Percentiles rank a stretch among this genome's conserved stretches.
These are phyloP conservation scores for Solenodon paradoxus DNA, from an alignment of 2,113 vertebrate genomes.

Conservation along the genomic window DNA sequence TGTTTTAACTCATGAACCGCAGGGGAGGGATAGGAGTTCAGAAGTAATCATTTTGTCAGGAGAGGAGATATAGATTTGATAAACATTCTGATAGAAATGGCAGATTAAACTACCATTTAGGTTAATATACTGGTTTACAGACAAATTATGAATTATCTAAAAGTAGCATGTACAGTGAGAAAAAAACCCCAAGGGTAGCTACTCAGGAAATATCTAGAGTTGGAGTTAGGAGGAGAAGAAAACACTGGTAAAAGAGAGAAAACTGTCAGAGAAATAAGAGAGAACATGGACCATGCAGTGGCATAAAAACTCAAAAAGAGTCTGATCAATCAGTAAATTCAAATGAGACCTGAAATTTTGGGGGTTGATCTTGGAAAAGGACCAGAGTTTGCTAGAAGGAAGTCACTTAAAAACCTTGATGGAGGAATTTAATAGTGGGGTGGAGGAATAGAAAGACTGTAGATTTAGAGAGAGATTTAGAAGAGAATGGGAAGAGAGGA, in stretches of 20 bases:
- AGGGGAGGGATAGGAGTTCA: neutral
- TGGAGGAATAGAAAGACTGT: neutral
- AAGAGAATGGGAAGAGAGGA: neutral
- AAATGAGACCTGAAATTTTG: neutral
- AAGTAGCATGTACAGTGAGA: neutral
- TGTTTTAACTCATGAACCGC: neutral
- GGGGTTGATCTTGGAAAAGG: neutral
- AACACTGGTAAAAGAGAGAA: neutral
- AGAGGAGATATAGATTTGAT: neutral
- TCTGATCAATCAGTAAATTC: neutral
- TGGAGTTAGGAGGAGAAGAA: neutral
- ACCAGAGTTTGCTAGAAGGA: neutral
- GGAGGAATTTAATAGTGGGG: neutral
- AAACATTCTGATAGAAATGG: neutral
- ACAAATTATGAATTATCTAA: neutral
- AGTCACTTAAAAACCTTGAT: neutral
- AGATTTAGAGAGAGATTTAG: neutral
- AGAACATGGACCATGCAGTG: neutral
- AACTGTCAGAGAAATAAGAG: neutral
- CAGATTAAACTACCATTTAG: neutral
- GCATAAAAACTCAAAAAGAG: neutral
- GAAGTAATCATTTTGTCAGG: neutral
- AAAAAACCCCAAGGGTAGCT: neutral
- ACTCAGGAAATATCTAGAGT: neutral
- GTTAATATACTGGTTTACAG: too few species aligned